phyloP scores from a whole-genome alignment of 2,888 invertebrate species.

The Taenaris catops region DNA sequence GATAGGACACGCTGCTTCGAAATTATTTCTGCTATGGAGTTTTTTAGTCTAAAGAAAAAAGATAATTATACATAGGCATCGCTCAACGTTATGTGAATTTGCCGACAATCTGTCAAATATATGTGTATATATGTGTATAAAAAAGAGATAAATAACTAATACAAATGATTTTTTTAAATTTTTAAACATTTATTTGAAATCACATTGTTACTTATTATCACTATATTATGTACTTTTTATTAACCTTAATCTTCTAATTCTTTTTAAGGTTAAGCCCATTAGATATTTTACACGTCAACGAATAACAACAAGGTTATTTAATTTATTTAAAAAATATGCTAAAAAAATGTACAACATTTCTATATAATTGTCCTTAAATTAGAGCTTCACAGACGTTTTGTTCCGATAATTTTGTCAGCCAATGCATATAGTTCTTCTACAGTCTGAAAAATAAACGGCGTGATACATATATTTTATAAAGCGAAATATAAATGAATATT shows the following conservation, averaged over 20 bases:
- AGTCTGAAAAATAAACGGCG: constrained; percentile 71
- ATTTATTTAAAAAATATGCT: constrained; percentile 7
- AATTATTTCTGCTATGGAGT: no score
- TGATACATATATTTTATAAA: no score
- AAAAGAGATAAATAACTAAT: no score
- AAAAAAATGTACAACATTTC: constrained; percentile 1
- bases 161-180: no score
- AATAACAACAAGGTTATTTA: neutral
- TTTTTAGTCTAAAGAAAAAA: no score
- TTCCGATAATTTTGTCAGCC: constrained; percentile 83
- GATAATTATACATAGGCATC: no score
- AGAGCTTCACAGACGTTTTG: constrained; percentile 47
- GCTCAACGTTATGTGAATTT: no score
- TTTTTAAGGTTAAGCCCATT: neutral
- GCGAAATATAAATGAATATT: no score
- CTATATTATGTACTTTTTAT: constrained; percentile 4
- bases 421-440: constrained; percentile 84
- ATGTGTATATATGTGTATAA: no score
- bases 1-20: no score
- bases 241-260: constrained; percentile 2
- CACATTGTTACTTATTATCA: constrained; percentile 1
- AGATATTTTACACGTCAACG: neutral
- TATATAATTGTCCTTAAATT: constrained; percentile 3
- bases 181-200: constrained; percentile 12
- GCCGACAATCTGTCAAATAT: no score